A percentile compares a stretch with the other conserved stretches of the same genome.
Evolutionary conservation across 2,888 invertebrate species (phyloP).

Genomic region (Drosophila mulleri): DNA sequence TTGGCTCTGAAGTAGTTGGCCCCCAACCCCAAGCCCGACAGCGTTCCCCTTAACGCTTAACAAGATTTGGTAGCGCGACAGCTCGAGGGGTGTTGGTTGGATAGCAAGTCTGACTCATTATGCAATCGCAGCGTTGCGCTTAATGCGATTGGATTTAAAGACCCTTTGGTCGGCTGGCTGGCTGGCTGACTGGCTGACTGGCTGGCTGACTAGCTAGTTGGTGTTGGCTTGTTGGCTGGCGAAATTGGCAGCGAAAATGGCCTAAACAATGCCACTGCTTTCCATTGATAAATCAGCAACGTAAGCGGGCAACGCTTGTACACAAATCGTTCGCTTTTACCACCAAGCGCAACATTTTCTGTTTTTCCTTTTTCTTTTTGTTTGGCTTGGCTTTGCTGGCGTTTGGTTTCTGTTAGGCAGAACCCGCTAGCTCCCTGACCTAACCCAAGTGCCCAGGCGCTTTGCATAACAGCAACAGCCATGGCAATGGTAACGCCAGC

Average conservation of each 20-base stretch:
- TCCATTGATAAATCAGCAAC: constrained; percentile 60
- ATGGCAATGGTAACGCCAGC: constrained; percentile 9
- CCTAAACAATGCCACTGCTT: constrained; percentile 52
- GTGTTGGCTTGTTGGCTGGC: constrained; percentile 11
- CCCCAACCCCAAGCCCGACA: constrained; percentile 16
- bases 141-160: constrained; percentile 57
- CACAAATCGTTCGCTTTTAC: constrained; percentile 60
- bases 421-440: constrained; percentile 49
- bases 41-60: constrained; percentile 60
- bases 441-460: constrained; percentile 36
- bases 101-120: constrained; percentile 33
- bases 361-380: not conserved
- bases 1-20: constrained; percentile 20
- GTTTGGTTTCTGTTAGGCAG: constrained; percentile 17
- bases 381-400: not conserved
- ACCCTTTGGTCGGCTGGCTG: constrained; percentile 29
- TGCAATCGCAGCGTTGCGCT: constrained; percentile 51
- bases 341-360: constrained; percentile 7
- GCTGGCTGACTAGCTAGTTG: not conserved
- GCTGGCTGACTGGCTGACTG: not conserved
- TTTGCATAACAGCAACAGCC: constrained; percentile 51
- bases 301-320: constrained; percentile 40
- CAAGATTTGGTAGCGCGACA: constrained; percentile 51
- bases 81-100: constrained; percentile 13
- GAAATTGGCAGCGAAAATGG: constrained; percentile 35